Percentiles rank a stretch among this genome's conserved stretches.
These are phyloP conservation scores for Ploceus nigricollis DNA, from an alignment of 2,113 vertebrate species.

Conservation along the genomic window DNA sequence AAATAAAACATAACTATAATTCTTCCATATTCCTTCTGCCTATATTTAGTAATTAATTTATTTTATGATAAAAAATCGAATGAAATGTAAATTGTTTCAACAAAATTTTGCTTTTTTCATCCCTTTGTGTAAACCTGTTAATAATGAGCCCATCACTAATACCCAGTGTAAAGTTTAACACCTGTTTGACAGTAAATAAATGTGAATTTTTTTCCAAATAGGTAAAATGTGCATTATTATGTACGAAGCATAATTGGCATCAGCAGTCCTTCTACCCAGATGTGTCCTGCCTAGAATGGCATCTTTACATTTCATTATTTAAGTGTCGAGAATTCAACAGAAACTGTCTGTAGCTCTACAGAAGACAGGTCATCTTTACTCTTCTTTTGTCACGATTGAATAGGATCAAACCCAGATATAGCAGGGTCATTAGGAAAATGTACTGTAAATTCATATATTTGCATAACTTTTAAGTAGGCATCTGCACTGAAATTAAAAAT, in stretches of 20 bases:
- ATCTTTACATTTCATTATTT: neutral
- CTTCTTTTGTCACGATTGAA: neutral
- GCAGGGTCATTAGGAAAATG: conserved; percentile 32
- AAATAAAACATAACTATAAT: conserved; percentile 78
- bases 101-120: conserved; percentile 87
- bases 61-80: conserved; percentile 88
- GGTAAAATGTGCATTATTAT: conserved; percentile 76
- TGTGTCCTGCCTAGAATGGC: neutral
- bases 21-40: conserved; percentile 87
- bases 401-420: conserved; percentile 5
- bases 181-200: conserved; percentile 99
- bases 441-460: conserved; percentile 37
- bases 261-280: conserved; percentile 1
- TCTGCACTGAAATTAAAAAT: conserved; percentile 21
- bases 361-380: conserved; percentile 11
- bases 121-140: conserved; percentile 96
- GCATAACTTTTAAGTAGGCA: conserved; percentile 6
- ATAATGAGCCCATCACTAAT: conserved; percentile 96
- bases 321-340: neutral
- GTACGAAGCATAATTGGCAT: conserved; percentile 60
- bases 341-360: neutral
- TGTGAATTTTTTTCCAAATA: conserved; percentile 96
- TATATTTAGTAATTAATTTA: conserved; percentile 98
- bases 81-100: conserved; percentile 91
- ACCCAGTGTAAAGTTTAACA: conserved; percentile 99